phyloP scores from a whole-genome alignment of 92 coral and sea anemone genomes.

The Meandrina meandrites region DNA sequence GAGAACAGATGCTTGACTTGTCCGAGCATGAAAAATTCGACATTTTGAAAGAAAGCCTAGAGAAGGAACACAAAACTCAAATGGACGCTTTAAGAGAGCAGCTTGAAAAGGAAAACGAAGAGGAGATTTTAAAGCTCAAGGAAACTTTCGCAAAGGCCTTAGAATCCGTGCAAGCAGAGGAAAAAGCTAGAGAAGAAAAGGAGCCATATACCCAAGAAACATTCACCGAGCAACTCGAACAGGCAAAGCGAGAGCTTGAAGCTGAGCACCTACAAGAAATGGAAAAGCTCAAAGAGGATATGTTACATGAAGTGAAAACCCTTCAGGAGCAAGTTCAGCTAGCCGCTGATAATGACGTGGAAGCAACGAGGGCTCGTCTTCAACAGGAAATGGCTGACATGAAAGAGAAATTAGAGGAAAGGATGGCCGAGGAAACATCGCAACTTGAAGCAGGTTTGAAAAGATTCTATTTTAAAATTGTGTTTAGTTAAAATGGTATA shows the following conservation, averaged over 20 bases:
- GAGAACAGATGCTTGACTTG: constrained; percentile 64
- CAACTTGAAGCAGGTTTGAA: constrained; percentile 29
- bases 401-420: constrained; percentile 46
- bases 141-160: constrained; percentile 64
- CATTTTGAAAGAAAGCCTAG: constrained; percentile 62
- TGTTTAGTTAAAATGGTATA: background rate
- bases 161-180: constrained; percentile 44
- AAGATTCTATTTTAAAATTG: background rate
- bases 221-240: constrained; percentile 29
- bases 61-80: constrained; percentile 68
- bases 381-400: constrained; percentile 66
- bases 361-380: constrained; percentile 62
- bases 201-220: constrained; percentile 5
- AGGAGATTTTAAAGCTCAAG: constrained; percentile 67
- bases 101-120: constrained; percentile 78
- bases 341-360: constrained; percentile 79
- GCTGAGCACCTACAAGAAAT: constrained; percentile 72
- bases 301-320: constrained; percentile 69
- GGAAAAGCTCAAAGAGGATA: constrained; percentile 68
- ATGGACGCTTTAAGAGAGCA: constrained; percentile 74
- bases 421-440: constrained; percentile 33
- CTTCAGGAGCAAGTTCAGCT: constrained; percentile 76
- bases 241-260: constrained; percentile 58
- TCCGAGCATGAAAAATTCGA: constrained; percentile 80
- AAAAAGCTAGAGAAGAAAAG: constrained; percentile 36